Evolutionary conservation across 2,888 invertebrate species (phyloP).

Genomic region (Lasioglossum oenotherae): DNA sequence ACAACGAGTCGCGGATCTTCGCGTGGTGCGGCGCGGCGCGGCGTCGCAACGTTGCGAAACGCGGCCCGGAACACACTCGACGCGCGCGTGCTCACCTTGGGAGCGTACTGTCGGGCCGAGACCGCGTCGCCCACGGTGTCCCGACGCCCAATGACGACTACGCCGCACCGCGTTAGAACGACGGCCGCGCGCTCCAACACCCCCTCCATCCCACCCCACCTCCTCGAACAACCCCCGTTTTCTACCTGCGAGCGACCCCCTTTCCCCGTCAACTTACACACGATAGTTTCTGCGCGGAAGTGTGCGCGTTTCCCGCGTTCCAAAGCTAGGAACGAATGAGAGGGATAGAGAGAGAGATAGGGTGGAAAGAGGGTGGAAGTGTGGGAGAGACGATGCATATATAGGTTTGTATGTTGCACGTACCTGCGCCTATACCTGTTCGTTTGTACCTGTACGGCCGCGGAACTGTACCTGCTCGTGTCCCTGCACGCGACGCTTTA

Average conservation of each 20-base stretch:
- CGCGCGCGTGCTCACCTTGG: constrained; percentile 57
- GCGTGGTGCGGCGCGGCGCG: constrained; percentile 43
- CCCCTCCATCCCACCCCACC: constrained; percentile 2
- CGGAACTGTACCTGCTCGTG: constrained; percentile 5
- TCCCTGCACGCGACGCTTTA: constrained; percentile 33
- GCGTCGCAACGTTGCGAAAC: constrained; percentile 9
- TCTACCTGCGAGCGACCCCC: constrained; percentile 17
- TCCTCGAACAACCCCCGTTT: constrained; percentile 14
- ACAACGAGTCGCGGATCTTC: constrained; percentile 32
- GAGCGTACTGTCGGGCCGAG: constrained; percentile 60
- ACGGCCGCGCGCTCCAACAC: constrained; percentile 59
- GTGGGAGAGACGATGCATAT: not conserved
- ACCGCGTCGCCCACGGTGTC: constrained; percentile 77
- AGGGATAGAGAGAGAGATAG: not conserved
- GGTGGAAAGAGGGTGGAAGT: not conserved
- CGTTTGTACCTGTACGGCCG: not conserved
- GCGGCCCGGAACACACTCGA: constrained; percentile 37
- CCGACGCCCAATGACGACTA: constrained; percentile 81
- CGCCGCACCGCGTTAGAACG: constrained; percentile 66
- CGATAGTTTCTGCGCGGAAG: constrained; percentile 70
- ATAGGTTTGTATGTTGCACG: not conserved
- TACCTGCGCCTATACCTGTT: constrained; percentile 12
- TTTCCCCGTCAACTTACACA: constrained; percentile 50
- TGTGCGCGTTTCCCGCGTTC: constrained; percentile 56
- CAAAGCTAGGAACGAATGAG: constrained; percentile 32